Base-by-base conservation (phyloP, 1,140 invertebrate genomes). In the Cheumatopsyche charites region DNA sequence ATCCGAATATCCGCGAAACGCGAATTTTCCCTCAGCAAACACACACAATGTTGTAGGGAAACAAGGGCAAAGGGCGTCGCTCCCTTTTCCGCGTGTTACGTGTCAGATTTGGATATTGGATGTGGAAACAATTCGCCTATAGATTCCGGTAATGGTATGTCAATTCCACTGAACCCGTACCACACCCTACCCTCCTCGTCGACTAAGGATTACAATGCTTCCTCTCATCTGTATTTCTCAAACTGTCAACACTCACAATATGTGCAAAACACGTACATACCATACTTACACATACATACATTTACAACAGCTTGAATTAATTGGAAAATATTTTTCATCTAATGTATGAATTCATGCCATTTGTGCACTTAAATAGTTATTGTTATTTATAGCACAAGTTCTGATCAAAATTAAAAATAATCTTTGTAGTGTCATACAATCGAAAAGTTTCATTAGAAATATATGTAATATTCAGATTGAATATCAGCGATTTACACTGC, bases 41-140 rank as follows among this genome's bases (percentile, higher is more conserved):
- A 17, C 13, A 52, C 13, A 45, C 43, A 52, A 19, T 9, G 47
- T 13, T 1, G 55, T n/a, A 47, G 13, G 15, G 11, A 23, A 58
- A 25, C 17, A 25, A 58, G 25, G 55, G 23, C 12, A 58, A 25
- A 21, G 19, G 9, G 11, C 7, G 17, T 11, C 23, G 23, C 17
- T 21, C 19, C 55, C 23, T 23, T 58, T 47, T 58, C 21, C 52
- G 5, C 17, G 17, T 66, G 68, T 70, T 49, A 61, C 49, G 63
- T 71, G 70, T 67, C 70, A 66, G 70, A 72, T 74, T 74, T 67
- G 66, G 65, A 71, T 71, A 71, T 74, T 68, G 62, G 62, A 74
- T 74, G 69, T 71, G 70, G 66, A 67, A 72, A 71, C 70, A 63
- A 47, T 17, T 49, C 65, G 66, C 58, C 61, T 55, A 69, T 45